Percentiles rank a stretch among this genome's conserved stretches.
Conservation (phyloP, 2,797 vertebrate genomes). For the Halcyon smyrnensis region DNA sequence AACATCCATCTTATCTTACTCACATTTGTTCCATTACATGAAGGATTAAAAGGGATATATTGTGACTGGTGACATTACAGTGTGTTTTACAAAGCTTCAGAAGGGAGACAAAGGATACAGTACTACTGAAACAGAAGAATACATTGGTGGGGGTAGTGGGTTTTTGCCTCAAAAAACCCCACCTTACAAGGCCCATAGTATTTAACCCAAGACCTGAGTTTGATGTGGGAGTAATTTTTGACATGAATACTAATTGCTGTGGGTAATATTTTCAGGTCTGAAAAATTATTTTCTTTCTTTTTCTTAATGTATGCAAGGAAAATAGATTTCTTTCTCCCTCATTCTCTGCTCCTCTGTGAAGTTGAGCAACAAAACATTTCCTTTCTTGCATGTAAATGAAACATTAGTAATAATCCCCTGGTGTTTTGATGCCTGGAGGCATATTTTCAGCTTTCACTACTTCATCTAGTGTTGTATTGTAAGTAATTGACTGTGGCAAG, state of each 20-base stretch:
- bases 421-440: constrained; percentile 61
- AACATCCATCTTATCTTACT: not conserved
- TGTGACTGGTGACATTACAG: not conserved
- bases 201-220: not conserved
- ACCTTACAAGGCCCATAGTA: not conserved
- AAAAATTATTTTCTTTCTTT: not conserved
- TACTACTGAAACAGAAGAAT: not conserved
- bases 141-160: too few relatives aligned
- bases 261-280: not conserved
- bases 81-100: not conserved
- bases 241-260: not conserved
- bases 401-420: constrained; percentile 69
- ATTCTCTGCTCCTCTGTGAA: not conserved
- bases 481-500: constrained; percentile 75
- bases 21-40: not conserved
- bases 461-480: constrained; percentile 69
- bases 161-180: too few relatives aligned
- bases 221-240: not conserved
- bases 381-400: constrained; percentile 75
- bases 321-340: not conserved
- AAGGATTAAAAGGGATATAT: not conserved
- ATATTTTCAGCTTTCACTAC: constrained; percentile 71
- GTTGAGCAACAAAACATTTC: constrained; percentile 30
- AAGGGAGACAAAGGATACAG: not conserved
- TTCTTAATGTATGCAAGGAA: not conserved